Conservation (phyloP, 2,797 vertebrate species). For the Lindbergichthys nudifrons region DNA sequence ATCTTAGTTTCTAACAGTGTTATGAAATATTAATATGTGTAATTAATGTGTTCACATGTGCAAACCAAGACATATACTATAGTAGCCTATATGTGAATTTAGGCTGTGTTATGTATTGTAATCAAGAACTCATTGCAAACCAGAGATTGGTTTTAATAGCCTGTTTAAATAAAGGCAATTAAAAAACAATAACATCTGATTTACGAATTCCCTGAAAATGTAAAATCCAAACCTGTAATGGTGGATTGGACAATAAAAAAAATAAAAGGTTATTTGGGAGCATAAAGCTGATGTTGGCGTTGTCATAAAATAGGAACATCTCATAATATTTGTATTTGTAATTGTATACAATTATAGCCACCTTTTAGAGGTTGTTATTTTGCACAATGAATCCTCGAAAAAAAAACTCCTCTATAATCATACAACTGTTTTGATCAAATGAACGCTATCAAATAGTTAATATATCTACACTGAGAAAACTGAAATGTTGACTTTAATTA, state of each 20-base stretch:
- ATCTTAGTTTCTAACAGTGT: neutral
- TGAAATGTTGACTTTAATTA: too few species aligned
- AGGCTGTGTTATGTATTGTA: too few species aligned
- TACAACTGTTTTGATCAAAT: neutral
- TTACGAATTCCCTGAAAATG: too few species aligned
- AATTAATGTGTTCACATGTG: neutral
- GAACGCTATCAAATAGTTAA: neutral
- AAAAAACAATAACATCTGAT: too few species aligned
- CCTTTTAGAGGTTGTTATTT: neutral
- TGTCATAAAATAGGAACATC: neutral
- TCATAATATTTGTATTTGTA: too few species aligned
- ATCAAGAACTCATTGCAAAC: too few species aligned
- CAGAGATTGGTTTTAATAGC: too few species aligned
- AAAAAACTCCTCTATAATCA: neutral
- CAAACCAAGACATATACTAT: neutral
- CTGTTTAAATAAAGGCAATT: too few species aligned
- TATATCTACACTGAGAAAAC: neutral
- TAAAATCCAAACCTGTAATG: too few species aligned
- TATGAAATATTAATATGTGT: neutral
- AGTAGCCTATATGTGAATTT: neutral
- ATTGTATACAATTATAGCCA: neutral
- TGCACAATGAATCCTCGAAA: neutral
- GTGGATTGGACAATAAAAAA: too few species aligned
- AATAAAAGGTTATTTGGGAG: too few species aligned
- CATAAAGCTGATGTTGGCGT: too few species aligned